A percentile compares a stretch with the other conserved stretches of the same genome.
Conservation (phyloP, 2,888 invertebrate genomes). For the Zaprionus bogoriensis region DNA sequence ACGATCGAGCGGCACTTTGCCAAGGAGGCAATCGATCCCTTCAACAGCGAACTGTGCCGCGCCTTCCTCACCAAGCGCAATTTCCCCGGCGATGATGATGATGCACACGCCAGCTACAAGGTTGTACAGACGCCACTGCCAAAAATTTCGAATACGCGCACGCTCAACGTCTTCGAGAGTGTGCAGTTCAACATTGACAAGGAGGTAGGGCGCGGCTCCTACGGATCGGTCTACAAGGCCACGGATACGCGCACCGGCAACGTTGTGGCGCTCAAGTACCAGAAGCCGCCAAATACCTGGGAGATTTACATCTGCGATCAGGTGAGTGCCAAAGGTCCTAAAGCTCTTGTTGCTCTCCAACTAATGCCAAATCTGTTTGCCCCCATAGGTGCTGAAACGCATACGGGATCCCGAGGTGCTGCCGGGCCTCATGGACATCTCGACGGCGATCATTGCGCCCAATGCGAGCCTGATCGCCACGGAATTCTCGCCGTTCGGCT, state of each 20-base stretch:
- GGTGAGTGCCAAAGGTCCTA: slow-evolving; percentile 41
- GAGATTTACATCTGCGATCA: slow-evolving; percentile 93
- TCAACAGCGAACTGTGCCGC: slow-evolving; percentile 88
- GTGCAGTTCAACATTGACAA: slow-evolving; percentile 87
- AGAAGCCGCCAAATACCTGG: slow-evolving; percentile 95
- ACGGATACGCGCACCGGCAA: slow-evolving; percentile 78
- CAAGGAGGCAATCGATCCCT: slow-evolving; percentile 88
- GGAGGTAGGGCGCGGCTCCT: slow-evolving; percentile 92
- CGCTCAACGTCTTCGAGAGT: slow-evolving; percentile 84
- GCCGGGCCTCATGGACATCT: slow-evolving; percentile 91
- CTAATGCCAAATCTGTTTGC: background rate
- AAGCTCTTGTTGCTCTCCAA: background rate
- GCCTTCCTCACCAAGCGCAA: slow-evolving; percentile 89
- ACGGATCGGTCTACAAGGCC: slow-evolving; percentile 89
- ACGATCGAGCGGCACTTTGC: slow-evolving; percentile 81
- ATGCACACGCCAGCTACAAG: slow-evolving; percentile 85
- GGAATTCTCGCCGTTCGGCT: slow-evolving; percentile 92
- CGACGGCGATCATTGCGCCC: slow-evolving; percentile 90
- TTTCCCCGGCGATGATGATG: slow-evolving; percentile 87
- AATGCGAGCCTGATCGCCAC: slow-evolving; percentile 93
- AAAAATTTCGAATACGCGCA: slow-evolving; percentile 85
- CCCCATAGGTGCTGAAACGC: slow-evolving; percentile 72
- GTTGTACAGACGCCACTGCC: slow-evolving; percentile 85
- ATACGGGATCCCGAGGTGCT: slow-evolving; percentile 84
- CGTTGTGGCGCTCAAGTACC: slow-evolving; percentile 91